Evolutionary conservation across 2,888 invertebrate species (phyloP).

Genomic region (Tetragnatha montana): DNA sequence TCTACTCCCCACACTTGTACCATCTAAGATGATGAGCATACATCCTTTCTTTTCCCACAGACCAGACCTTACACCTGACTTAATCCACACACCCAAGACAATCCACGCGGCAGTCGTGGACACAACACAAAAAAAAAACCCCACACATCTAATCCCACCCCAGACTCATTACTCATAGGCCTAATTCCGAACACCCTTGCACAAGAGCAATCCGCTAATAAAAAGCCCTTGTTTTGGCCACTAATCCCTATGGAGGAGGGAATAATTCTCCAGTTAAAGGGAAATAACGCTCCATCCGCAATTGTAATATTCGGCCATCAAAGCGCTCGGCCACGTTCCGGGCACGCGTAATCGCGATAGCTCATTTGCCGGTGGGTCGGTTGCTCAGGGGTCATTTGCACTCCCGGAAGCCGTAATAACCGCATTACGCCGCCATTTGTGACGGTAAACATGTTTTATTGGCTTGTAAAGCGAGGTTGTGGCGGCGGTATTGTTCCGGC

Average conservation of each 20-base stretch:
- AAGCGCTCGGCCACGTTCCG: conserved; percentile 43
- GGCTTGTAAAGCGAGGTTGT: conserved; percentile 57
- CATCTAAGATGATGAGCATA: too few relatives aligned
- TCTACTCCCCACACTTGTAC: too few relatives aligned
- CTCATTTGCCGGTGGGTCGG: conserved; percentile 49
- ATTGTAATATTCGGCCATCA: conserved; percentile 61
- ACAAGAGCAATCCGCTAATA: neutral
- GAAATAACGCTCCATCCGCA: conserved; percentile 58
- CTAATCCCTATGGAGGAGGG: conserved; percentile 34
- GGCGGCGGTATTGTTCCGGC: conserved; percentile 23
- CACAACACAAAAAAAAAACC: too few relatives aligned
- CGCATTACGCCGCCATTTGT: conserved; percentile 48
- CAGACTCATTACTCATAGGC: neutral
- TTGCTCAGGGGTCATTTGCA: conserved; percentile 53
- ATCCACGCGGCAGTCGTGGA: too few relatives aligned
- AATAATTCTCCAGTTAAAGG: conserved; percentile 57
- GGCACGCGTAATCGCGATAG: conserved; percentile 58
- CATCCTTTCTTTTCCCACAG: too few relatives aligned
- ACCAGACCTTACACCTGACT: too few relatives aligned
- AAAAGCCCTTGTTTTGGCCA: conserved; percentile 4
- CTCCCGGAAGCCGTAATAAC: conserved; percentile 54
- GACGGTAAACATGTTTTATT: conserved; percentile 63
- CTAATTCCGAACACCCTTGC: neutral
- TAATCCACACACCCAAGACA: too few relatives aligned
- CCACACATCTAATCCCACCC: neutral